Evolutionary conservation across 2,888 invertebrate species (phyloP).

Genomic region (Cepaea hortensis): DNA sequence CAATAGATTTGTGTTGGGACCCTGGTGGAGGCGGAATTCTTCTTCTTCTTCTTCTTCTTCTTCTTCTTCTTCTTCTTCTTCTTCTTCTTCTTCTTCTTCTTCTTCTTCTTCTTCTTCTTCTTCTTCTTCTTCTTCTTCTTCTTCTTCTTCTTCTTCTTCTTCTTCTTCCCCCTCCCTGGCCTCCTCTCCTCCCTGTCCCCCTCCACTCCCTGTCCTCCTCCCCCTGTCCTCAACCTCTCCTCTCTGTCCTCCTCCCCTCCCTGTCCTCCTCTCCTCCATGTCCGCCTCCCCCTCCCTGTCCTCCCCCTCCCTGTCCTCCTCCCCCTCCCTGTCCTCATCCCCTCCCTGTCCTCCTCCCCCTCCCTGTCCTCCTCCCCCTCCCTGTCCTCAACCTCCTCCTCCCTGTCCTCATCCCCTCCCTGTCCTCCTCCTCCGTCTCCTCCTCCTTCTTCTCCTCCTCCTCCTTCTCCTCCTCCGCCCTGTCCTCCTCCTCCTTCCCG

Average conservation of each 20-base stretch:
- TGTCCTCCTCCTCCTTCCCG: no score
- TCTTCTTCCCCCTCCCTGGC: background rate
- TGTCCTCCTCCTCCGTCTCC: background rate
- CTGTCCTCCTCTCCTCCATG: background rate
- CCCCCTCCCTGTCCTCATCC: no score
- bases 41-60: slow-evolving; percentile 10
- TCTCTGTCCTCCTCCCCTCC: background rate
- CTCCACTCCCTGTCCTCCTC: no score
- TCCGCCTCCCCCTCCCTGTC: background rate
- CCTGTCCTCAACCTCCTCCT: no score
- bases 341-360: no score
- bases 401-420: background rate
- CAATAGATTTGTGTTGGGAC: no score
- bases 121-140: background rate
- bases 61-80: background rate
- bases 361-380: no score
- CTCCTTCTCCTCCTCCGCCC: no score
- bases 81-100: slow-evolving; percentile 20
- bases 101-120: slow-evolving; percentile 10
- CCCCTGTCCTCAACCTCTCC: background rate
- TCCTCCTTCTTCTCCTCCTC: no score
- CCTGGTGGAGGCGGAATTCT: no score
- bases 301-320: no score
- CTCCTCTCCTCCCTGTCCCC: background rate
- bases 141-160: background rate